Evolutionary conservation across 2,888 invertebrate species (phyloP), one percentile per base, ranked within the genome.

Genomic region (Temnothorax rugatulus): DNA sequence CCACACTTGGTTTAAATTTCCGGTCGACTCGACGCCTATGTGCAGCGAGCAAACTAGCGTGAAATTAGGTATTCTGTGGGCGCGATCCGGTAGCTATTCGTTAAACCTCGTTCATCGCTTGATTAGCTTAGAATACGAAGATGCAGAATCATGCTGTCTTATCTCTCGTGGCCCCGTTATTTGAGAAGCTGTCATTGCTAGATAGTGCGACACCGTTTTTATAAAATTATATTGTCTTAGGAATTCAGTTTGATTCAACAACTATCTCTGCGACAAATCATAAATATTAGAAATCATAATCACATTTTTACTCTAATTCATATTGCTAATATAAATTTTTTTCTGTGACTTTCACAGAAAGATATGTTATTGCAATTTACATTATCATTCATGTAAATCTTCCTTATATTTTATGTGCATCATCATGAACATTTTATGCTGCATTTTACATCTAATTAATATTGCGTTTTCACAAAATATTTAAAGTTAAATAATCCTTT

Each of bases 31-130:
- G 66, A 44, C 86, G 86, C 86, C 86, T 76, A 86, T 86, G 81
- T 44, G 11, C 13, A 41, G 75, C n/a, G 57, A 41, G 57, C 54
- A 71, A 66, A 86, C 82, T 75, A 75, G 64, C 87, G 88, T 89
- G 86, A 91, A 91, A 92, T 92, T 92, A 87, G 61, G 63, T 83
- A 88, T 88, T 83, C 84, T 87, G 59, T 71, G 77, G 59, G 69
- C 63, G 85, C 88, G 88, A 88, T 86, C 76, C 76, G 54, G 63
- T 85, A 81, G 83, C 79, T 76, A 77, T 75, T 86, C 66, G 84
- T 85, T 90, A 82, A 84, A 76, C 71, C 75, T 82, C 66, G 82
- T 88, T 88, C 84, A 84, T 83, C 86, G 50, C 61, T 29, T 69
- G 83, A 76, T 38, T 77, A 82, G 71, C 69, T 76, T 66, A 44